Evolutionary conservation across 1,140 invertebrate genomes (phyloP).

Genomic region (Acyrthosiphon pisum): DNA sequence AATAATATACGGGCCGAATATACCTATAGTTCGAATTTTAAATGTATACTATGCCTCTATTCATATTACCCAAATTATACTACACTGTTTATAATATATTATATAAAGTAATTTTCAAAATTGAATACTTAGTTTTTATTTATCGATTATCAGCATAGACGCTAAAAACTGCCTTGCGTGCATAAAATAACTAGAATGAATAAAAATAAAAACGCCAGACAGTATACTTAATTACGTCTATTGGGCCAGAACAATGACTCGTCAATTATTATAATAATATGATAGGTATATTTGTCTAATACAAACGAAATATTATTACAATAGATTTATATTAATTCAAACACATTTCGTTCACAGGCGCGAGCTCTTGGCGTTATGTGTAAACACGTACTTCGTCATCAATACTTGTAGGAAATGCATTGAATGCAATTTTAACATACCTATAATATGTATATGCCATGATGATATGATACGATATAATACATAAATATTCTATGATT

Average conservation of each 20-base stretch:
- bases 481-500: neutral
- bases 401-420: neutral
- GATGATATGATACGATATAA: neutral
- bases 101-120: neutral
- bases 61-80: neutral
- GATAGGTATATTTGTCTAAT: neutral
- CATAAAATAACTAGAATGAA: neutral
- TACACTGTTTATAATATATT: neutral
- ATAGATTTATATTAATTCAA: neutral
- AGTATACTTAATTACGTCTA: neutral
- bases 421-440: neutral
- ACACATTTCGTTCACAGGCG: neutral
- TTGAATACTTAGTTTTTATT: neutral
- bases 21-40: neutral
- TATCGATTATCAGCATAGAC: neutral
- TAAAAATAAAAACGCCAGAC: neutral
- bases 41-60: neutral
- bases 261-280: neutral
- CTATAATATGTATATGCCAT: neutral
- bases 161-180: neutral
- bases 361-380: neutral
- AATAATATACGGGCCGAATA: neutral
- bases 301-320: constrained; percentile 5
- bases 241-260: neutral
- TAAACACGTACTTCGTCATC: neutral